These are phyloP conservation scores for Drosophila biarmipes DNA, from an alignment of 1,140 invertebrate species.

Conservation along the genomic window DNA sequence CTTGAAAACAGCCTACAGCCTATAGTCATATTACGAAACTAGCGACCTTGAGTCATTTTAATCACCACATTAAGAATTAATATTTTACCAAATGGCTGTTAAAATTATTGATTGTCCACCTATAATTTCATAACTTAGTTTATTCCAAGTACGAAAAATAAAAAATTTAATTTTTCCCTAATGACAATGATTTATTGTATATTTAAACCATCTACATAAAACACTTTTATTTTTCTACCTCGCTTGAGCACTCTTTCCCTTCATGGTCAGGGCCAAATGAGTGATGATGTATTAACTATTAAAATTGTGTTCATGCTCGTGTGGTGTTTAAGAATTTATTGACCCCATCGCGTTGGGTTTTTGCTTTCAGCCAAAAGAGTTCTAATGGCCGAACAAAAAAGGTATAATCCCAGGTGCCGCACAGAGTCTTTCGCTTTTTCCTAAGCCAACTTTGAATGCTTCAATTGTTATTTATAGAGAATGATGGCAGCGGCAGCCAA, in stretches of 20 bases:
- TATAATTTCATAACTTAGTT: not conserved
- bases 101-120: not conserved
- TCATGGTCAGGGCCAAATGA: constrained; percentile 33
- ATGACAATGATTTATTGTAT: constrained; percentile 25
- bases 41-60: not conserved
- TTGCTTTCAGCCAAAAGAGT: constrained; percentile 63
- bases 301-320: constrained; percentile 51
- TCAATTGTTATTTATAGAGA: constrained; percentile 82
- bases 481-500: constrained; percentile 66
- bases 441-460: constrained; percentile 55
- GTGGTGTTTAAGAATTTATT: constrained; percentile 75
- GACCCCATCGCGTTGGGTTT: constrained; percentile 61
- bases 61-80: not conserved
- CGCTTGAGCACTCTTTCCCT: constrained; percentile 15
- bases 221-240: constrained; percentile 30
- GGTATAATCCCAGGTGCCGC: constrained; percentile 60
- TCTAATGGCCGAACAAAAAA: constrained; percentile 62
- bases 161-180: not conserved
- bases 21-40: too few species aligned
- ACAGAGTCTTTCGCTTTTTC: constrained; percentile 47
- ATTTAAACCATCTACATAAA: constrained; percentile 24
- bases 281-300: constrained; percentile 77
- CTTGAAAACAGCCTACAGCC: not conserved
- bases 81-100: not conserved
- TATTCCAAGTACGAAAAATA: constrained; percentile 8